phyloP scores from a whole-genome alignment of 30 jellyfish, hydroid and myxozoan species.

The Hydractinia symbiolongicarpus region DNA sequence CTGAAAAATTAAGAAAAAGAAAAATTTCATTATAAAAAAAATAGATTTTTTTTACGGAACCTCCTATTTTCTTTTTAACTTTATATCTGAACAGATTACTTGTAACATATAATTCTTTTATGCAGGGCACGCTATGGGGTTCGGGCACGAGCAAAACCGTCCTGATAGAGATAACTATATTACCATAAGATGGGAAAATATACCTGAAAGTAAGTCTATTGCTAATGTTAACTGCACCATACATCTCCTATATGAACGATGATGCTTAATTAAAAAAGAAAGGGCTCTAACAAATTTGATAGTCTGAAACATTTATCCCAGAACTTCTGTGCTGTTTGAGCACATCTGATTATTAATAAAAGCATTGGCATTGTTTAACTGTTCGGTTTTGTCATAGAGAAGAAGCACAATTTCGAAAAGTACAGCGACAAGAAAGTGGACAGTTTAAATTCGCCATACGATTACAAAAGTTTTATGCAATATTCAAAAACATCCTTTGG shows the following conservation, averaged over 20 bases:
- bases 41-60: no score
- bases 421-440: constrained; percentile 59
- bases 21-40: no score
- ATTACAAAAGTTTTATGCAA: constrained; percentile 77
- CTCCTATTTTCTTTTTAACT: no score
- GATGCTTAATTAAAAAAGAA: no score
- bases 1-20: no score
- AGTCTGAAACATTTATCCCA: no score
- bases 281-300: no score
- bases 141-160: constrained; percentile 34
- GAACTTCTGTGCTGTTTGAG: no score
- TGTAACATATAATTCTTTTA: not conserved
- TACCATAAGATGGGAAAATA: constrained; percentile 19
- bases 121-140: constrained; percentile 35
- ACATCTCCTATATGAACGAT: no score
- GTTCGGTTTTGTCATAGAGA: constrained; percentile 14
- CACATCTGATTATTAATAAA: not conserved
- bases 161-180: constrained; percentile 34
- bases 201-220: constrained; percentile 26
- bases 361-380: not conserved
- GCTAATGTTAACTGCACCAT: not conserved
- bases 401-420: constrained; percentile 66
- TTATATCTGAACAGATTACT: no score
- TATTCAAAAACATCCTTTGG: constrained; percentile 88
- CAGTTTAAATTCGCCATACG: constrained; percentile 78